These are phyloP conservation scores for Caenorhabditis sp. DNA, from an alignment of 2,888 invertebrate species.

Conservation along the genomic window DNA sequence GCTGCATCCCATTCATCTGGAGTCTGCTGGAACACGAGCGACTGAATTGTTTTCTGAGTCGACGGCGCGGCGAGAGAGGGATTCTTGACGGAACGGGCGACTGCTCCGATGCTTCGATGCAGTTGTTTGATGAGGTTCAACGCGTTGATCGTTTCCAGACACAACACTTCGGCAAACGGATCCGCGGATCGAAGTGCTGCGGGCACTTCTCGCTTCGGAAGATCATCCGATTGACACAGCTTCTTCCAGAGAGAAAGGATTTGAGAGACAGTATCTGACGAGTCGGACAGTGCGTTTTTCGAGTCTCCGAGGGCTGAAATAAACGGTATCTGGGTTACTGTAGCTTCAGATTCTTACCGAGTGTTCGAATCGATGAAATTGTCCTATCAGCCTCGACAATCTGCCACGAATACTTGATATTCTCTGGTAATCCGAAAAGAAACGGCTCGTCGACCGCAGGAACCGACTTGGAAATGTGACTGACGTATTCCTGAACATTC, in stretches of 20 bases:
- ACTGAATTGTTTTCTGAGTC: slow-evolving; percentile 68
- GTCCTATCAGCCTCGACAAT: slow-evolving; percentile 87
- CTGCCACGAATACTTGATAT: slow-evolving; percentile 92
- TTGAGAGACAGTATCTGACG: slow-evolving; percentile 86
- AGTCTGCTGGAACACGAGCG: slow-evolving; percentile 85
- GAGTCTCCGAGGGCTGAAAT: slow-evolving; percentile 61
- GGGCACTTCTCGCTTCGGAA: slow-evolving; percentile 34
- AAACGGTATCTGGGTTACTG: neutral
- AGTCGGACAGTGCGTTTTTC: slow-evolving; percentile 85
- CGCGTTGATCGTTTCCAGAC: slow-evolving; percentile 62
- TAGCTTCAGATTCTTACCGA: slow-evolving; percentile 30
- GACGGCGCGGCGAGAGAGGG: slow-evolving; percentile 86
- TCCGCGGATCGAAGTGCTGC: slow-evolving; percentile 14
- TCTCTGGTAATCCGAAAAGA: slow-evolving; percentile 91
- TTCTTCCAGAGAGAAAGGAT: slow-evolving; percentile 92
- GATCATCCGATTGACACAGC: slow-evolving; percentile 85
- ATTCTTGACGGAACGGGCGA: slow-evolving; percentile 83
- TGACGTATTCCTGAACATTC: slow-evolving; percentile 82
- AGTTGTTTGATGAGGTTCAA: slow-evolving; percentile 36
- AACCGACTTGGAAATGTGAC: slow-evolving; percentile 87
- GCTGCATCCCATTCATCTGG: slow-evolving; percentile 87
- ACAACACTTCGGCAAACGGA: slow-evolving; percentile 63
- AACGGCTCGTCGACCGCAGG: slow-evolving; percentile 68
- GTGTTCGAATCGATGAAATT: slow-evolving; percentile 86
- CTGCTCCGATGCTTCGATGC: slow-evolving; percentile 30